A percentile compares a stretch with the other conserved stretches of the same genome.
Evolutionary conservation across 2,113 vertebrate species (phyloP).

Genomic region (Eretmochelys imbricata): DNA sequence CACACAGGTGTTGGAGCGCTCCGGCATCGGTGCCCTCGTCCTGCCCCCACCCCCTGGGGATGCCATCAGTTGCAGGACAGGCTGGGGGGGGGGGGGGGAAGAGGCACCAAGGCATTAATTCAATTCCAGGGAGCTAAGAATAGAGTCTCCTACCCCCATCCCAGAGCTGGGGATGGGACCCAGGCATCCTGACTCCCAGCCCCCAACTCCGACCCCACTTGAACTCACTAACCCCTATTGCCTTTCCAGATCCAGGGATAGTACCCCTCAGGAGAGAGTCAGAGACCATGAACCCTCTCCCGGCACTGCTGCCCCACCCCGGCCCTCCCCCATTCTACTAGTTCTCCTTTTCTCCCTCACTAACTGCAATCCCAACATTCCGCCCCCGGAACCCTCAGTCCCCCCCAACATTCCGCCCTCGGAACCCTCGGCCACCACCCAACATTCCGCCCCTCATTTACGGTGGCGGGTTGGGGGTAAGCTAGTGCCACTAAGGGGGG

Average conservation of each 20-base stretch:
- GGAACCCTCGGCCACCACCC: no score
- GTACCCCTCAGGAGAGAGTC: neutral
- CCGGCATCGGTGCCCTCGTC: neutral
- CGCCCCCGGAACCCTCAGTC: neutral
- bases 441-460: neutral
- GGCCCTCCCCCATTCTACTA: neutral
- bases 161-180: neutral
- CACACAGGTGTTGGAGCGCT: conserved; percentile 30
- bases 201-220: neutral
- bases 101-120: neutral
- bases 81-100: neutral
- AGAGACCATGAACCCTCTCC: neutral
- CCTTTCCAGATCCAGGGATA: neutral
- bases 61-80: neutral
- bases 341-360: neutral
- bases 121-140: neutral
- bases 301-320: neutral
- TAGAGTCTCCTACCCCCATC: neutral
- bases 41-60: neutral
- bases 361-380: neutral
- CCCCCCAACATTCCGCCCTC: neutral
- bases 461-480: neutral
- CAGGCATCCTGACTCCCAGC: neutral
- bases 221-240: neutral
- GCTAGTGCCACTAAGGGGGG: neutral